Conservation (phyloP, 2,888 invertebrate genomes). For the Acrocyrtus sp. region DNA sequence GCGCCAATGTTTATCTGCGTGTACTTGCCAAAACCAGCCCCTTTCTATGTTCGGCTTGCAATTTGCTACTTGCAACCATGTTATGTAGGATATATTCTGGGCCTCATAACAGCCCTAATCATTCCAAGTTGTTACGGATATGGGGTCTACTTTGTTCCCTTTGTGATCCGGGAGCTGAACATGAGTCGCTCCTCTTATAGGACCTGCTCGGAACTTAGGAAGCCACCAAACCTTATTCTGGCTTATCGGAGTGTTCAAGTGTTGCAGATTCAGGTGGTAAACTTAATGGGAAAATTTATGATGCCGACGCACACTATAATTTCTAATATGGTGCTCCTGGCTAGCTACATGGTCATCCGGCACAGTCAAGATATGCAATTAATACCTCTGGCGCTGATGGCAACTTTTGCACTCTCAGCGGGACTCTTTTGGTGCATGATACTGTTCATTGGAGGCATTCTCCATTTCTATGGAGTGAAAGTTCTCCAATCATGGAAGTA, state of each 20-base stretch:
- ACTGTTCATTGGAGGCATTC: constrained; percentile 3
- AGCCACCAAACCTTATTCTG: neutral
- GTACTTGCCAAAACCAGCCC: neutral
- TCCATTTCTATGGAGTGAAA: constrained; percentile 8
- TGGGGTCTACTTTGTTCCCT: constrained; percentile 3
- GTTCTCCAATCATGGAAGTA: constrained; percentile 7
- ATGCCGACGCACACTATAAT: constrained; percentile 2
- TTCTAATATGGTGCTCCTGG: neutral
- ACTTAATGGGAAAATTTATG: neutral
- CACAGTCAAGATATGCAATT: neutral
- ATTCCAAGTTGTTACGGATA: neutral
- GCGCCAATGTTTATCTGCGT: no score
- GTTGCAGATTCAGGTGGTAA: neutral
- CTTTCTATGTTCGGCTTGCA: neutral
- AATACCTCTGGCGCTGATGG: neutral
- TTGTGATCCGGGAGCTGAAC: neutral
- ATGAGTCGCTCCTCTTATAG: neutral
- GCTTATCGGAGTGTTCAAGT: neutral
- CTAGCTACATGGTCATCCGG: neutral
- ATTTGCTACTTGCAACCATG: neutral
- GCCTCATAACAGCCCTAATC: neutral
- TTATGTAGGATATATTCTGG: neutral
- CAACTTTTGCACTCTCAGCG: neutral
- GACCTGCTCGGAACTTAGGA: neutral
- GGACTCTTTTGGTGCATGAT: neutral